Evolutionary conservation across 2,797 vertebrate species (phyloP).

Genomic region (Sebastes paucispinis): DNA sequence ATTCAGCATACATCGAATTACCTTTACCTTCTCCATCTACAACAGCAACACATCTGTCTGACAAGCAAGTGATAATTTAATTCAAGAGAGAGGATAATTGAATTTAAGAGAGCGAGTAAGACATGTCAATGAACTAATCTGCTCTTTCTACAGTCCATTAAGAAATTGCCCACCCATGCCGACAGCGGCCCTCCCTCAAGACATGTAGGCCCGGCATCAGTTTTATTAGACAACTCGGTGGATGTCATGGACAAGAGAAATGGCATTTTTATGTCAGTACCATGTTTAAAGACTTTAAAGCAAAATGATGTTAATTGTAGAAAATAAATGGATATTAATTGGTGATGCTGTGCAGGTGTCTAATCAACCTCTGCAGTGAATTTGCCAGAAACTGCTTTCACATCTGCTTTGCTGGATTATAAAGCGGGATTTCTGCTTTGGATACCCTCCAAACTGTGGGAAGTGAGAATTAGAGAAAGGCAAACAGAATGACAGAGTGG

Average conservation of each 20-base stretch:
- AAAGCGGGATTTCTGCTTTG: constrained; percentile 9
- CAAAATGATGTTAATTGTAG: background rate
- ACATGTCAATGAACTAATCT: constrained; percentile 77
- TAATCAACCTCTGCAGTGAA: constrained; percentile 12
- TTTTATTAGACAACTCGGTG: constrained; percentile 28
- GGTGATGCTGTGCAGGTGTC: constrained; percentile 19
- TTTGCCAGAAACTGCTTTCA: constrained; percentile 19
- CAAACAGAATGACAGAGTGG: constrained; percentile 15
- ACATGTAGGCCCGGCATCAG: constrained; percentile 29
- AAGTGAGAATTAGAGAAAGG: constrained; percentile 44
- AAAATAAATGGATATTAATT: constrained; percentile 37
- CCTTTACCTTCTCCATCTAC: constrained; percentile 10
- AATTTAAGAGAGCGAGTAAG: constrained; percentile 68
- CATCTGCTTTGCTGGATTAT: constrained; percentile 13
- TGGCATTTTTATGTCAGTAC: background rate
- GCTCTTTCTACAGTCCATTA: constrained; percentile 76
- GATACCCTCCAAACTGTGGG: constrained; percentile 30
- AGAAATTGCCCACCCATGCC: constrained; percentile 68
- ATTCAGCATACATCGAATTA: constrained; percentile 6
- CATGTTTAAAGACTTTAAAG: background rate
- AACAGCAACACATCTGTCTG: constrained; percentile 58
- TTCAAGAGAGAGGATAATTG: constrained; percentile 70
- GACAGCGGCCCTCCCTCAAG: constrained; percentile 50
- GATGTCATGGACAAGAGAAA: constrained; percentile 5
- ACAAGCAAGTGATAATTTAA: constrained; percentile 69